These are phyloP conservation scores for Drosophila eohydei DNA, from an alignment of 2,888 invertebrate genomes.

Conservation along the genomic window DNA sequence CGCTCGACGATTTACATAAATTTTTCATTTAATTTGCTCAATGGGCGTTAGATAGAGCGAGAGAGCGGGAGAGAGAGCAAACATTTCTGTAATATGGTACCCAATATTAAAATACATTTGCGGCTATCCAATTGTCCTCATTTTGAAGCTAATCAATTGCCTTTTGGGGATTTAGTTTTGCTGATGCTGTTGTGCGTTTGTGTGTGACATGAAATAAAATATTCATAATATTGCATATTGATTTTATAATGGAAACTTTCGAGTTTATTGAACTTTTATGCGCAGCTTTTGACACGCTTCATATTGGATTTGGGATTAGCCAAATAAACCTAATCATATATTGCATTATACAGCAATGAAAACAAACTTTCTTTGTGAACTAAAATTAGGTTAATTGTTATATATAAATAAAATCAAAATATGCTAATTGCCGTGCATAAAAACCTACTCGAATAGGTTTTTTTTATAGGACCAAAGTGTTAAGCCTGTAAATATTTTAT, in stretches of 20 bases:
- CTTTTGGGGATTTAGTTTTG: conserved; percentile 56
- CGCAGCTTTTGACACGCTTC: conserved; percentile 31
- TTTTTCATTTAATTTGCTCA: conserved; percentile 68
- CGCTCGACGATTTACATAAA: conserved; percentile 63
- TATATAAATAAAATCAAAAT: conserved; percentile 19
- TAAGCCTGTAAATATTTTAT: neutral
- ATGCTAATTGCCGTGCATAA: conserved; percentile 25
- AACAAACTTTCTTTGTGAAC: conserved; percentile 1
- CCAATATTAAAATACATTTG: conserved; percentile 54
- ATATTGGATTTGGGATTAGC: conserved; percentile 45
- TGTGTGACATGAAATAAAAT: conserved; percentile 53
- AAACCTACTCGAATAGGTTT: neutral
- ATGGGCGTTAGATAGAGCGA: conserved; percentile 17
- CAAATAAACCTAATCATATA: conserved; percentile 34
- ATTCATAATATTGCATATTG: conserved; percentile 70
- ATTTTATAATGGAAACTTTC: conserved; percentile 59
- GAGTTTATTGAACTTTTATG: conserved; percentile 61
- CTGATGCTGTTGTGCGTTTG: conserved; percentile 20
- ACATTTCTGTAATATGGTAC: conserved; percentile 17
- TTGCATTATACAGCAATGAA: conserved; percentile 25
- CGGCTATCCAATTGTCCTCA: conserved; percentile 48
- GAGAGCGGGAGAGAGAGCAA: neutral
- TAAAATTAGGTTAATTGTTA: conserved; percentile 35
- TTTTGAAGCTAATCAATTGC: conserved; percentile 69
- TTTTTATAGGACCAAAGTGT: neutral